Conservation (phyloP, 2,888 invertebrate species). For the Chloromyia formosa region DNA sequence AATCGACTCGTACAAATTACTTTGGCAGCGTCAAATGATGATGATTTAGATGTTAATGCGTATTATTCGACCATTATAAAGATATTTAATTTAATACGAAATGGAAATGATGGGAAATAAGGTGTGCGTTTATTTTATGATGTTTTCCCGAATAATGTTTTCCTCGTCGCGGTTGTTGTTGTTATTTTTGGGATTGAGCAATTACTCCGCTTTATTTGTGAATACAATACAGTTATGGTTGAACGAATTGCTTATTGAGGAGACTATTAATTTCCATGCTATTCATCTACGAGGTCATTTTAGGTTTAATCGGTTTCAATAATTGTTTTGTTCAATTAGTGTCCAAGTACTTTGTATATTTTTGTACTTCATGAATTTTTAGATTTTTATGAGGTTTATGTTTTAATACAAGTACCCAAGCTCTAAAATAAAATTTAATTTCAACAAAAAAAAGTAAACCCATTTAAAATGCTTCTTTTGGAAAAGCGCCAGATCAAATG, state of each 20-base stretch:
- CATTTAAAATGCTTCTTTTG: no score
- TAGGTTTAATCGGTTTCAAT: no score
- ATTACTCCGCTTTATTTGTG: background rate
- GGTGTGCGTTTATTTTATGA: constrained; percentile 43
- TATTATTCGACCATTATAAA: constrained; percentile 49
- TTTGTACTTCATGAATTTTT: no score
- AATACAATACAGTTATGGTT: background rate
- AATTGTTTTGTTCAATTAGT: no score
- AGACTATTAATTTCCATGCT: background rate
- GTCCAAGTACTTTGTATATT: no score
- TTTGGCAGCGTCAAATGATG: background rate
- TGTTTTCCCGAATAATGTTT: constrained; percentile 25
- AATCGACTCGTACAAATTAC: background rate
- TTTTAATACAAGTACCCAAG: no score
- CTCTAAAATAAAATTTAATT: no score
- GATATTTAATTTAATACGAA: constrained; percentile 47
- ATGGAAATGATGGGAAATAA: constrained; percentile 50
- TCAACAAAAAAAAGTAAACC: no score
- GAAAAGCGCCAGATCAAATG: background rate
- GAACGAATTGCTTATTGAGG: background rate
- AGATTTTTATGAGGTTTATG: no score
- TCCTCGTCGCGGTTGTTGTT: background rate
- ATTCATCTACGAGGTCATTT: no score
- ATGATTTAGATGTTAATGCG: constrained; percentile 49
- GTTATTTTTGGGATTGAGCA: background rate